Base-by-base conservation (phyloP, 1,140 invertebrate genomes). In the Drosophila saltans region DNA sequence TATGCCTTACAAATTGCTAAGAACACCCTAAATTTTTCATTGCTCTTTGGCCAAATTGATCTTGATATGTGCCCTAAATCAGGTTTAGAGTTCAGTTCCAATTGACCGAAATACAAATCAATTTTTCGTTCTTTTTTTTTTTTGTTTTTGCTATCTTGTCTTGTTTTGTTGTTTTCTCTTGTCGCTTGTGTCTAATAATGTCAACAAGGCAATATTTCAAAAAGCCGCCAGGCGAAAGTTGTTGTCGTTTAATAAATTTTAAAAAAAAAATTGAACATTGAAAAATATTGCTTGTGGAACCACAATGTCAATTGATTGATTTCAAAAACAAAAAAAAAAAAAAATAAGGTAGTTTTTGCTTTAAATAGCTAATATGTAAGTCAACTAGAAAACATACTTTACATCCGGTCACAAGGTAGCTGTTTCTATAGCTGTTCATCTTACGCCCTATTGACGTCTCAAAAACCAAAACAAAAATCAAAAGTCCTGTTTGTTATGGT, bases 1-100 rank as follows among this genome's bases (percentile, higher is more conserved):
- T 77, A 79, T 77, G 66, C 40, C 16, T 24, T 43, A 55, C 57
- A 73, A 73, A 79, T 66, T 66, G 69, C 52, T 39, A 57, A 64
- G 60, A 63, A 45, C 43, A 11, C 74, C 74, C 57, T 63, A 66
- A 76, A 72, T 66, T 69, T 79, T 78, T 76, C 62, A 79, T 72
- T 72, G 66, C 75, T 30, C 7, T 67, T 55, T 71, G 48, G 57
- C 33, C 61, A 72, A 76, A 77, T 69, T 69, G 66, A 61, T 66
- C 57, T 24, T 59, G 48, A 76, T 66, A 76, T 69, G 69, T 66
- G 1, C 16, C 62, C 39, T 36, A 64, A 64, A 57, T 57, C 43
- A 63, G 28, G 24, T 56, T 8, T 21, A 28, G 3, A 57, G 45
- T 56, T 66, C 63, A 9, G 61, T 70, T 48, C 45, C 64, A 52